Evolutionary conservation across 2,113 vertebrate species (phyloP), one percentile per base, ranked within the genome.

Genomic region (Scatophagus argus): DNA sequence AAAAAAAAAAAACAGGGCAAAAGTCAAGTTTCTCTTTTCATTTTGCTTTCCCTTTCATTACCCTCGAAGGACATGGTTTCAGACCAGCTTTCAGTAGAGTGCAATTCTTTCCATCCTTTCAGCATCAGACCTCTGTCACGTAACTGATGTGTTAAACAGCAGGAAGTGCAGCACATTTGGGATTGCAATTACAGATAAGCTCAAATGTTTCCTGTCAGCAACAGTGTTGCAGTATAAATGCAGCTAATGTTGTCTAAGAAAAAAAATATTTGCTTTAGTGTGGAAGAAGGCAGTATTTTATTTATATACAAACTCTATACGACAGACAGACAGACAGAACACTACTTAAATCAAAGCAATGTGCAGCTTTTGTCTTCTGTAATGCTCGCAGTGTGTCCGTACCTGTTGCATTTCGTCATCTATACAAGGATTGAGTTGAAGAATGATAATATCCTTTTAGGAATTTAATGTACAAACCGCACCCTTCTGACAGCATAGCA

Each of bases 151-250:
- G 31, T 65, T 59, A 62, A 62, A 62, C 72, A 49, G 44, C 32
- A 75, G 69, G 70, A 84, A 73, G 52, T 65, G 52, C 52, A 23
- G 4, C 16, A 19, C 25, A 55, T 56, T 79, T 34, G 63, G 17
- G 25, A 19, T 11, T 23, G 29, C 27, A 63, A 52, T 77, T 49
- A 71, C 19, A 73, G 46, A 76, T 38, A n/a, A 46, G 29, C 49
- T 58, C 60, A 77, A 67, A 49, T 46, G 59, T 77, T 78, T 83
- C 60, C 73, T 78, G 34, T 62, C 41, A 51, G 44, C 71, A 52
- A 25, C 27, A 34, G 27, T 55, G n/a, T 58, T 72, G 19, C 72
- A 21, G 31, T 39, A 5, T 2, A 25, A 34, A 27, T 13, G 13
- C 13, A 31, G 46, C 44, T 46, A n/a, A n/a, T n/a, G n/a, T 56